Base-by-base conservation (phyloP, 2,797 vertebrate species). In the Martes flavigula region DNA sequence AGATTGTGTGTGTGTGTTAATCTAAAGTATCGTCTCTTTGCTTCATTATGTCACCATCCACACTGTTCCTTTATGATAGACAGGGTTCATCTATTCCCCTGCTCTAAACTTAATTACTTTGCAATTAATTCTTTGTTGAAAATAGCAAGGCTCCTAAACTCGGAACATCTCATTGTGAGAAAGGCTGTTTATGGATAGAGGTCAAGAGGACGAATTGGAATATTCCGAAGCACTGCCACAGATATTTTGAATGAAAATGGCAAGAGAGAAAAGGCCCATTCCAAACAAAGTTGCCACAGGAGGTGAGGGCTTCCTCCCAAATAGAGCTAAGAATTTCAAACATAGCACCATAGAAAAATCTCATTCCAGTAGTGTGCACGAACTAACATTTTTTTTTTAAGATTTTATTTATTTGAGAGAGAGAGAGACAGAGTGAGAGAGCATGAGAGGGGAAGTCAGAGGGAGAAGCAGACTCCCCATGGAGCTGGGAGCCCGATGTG, bases 121-220 rank as follows among this genome's bases (percentile, higher is more conserved):
- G 98, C 98, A 98, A 97, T 98, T 98, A 98, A 98, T 98, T 97
- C 97, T 98, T 98, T 97, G 98, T 97, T 98, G 97, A 98, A 98
- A 98, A 98, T 98, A 98, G 98, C 96, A 97, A 96, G 96, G 85
- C 96, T 98, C 96, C 98, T 97, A 97, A 98, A 98, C 97, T 97
- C 75, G 2, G 97, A 97, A 97, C 89, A 81, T 98, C 97, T 98
- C 98, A 96, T 94, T 97, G 98, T 98, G 87, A 98, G 96, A 96
- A 97, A 97, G 83, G 88, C 97, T 98, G 95, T 97, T 98, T 98
- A 92, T 97, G 97, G 98, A 97, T 97, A 96, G 97, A 98, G 97
- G 97, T 98, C 97, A 95, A 97, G 97, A 97, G 97, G 97, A 98
- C 95, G 38, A 54, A 21, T 68, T 90, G 96, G 98, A 96, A 96